phyloP scores from a whole-genome alignment of 1,140 invertebrate genomes.

The Vanessa tameamea region DNA sequence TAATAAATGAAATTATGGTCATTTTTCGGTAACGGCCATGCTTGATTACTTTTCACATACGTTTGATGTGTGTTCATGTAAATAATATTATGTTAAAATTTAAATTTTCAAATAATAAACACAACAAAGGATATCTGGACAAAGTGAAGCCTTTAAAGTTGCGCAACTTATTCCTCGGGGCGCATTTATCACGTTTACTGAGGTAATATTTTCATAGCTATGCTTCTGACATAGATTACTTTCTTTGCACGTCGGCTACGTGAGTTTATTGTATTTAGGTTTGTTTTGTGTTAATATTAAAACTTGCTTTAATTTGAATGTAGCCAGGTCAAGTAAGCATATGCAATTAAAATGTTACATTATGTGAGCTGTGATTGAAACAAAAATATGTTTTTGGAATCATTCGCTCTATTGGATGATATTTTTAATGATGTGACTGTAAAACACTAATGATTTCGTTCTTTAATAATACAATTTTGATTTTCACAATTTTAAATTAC shows the following conservation, averaged over 20 bases:
- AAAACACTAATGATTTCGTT: no score
- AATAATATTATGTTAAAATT: conserved; percentile 36
- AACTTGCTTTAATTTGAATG: conserved; percentile 34
- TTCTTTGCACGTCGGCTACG: conserved; percentile 57
- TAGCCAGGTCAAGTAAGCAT: conserved; percentile 20
- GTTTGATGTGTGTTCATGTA: conserved; percentile 7
- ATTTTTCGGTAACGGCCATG: background rate
- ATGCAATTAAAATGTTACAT: conserved; percentile 16
- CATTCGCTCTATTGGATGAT: background rate
- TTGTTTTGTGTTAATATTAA: conserved; percentile 49
- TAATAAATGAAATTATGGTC: no score
- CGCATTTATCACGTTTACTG: conserved; percentile 64
- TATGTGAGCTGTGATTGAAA: background rate
- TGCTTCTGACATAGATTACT: conserved; percentile 67
- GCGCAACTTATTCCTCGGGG: conserved; percentile 52
- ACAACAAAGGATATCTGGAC: conserved; percentile 50
- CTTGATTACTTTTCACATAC: no score
- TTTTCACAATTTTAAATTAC: no score
- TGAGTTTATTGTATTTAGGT: conserved; percentile 48
- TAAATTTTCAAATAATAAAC: conserved; percentile 30
- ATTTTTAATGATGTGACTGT: no score
- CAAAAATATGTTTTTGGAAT: background rate
- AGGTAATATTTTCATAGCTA: conserved; percentile 66
- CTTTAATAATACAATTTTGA: no score
- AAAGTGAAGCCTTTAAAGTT: conserved; percentile 58